phyloP scores from a whole-genome alignment of 1,140 invertebrate genomes.

The Maniola jurtina region DNA sequence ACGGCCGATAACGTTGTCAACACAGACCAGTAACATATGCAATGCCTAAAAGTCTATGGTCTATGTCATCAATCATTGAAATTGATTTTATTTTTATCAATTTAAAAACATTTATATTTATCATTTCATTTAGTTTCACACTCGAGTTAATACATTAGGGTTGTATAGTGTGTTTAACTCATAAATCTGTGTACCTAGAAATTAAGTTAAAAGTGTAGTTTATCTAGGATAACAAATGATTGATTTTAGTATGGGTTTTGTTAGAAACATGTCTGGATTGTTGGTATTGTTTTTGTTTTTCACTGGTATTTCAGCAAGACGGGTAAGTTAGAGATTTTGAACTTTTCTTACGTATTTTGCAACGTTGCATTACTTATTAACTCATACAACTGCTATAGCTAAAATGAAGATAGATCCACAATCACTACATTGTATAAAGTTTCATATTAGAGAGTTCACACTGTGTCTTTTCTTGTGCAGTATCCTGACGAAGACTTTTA shows the following conservation, averaged over 20 bases:
- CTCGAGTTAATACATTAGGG: neutral
- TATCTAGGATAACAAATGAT: conserved; percentile 6
- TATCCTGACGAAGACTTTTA: conserved; percentile 47
- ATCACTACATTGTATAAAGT: too few species aligned
- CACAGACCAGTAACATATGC: too few species aligned
- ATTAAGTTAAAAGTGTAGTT: neutral
- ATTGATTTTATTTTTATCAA: too few species aligned
- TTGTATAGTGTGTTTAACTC: neutral
- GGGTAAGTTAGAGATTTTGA: conserved; percentile 44
- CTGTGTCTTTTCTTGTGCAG: conserved; percentile 32
- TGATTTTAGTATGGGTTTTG: neutral
- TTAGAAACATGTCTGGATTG: conserved; percentile 22
- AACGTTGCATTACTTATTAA: too few species aligned
- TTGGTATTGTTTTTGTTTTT: conserved; percentile 25
- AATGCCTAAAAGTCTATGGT: too few species aligned
- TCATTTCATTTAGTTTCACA: too few species aligned
- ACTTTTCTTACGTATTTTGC: neutral
- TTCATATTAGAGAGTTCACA: too few species aligned
- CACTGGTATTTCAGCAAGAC: conserved; percentile 44
- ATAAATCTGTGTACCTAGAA: neutral
- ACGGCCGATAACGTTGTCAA: too few species aligned
- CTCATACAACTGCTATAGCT: too few species aligned
- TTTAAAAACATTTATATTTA: too few species aligned
- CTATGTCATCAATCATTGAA: too few species aligned
- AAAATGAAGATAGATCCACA: too few species aligned